Base-by-base conservation (phyloP, 2,888 invertebrate species). In the Trachelus tabidus region DNA sequence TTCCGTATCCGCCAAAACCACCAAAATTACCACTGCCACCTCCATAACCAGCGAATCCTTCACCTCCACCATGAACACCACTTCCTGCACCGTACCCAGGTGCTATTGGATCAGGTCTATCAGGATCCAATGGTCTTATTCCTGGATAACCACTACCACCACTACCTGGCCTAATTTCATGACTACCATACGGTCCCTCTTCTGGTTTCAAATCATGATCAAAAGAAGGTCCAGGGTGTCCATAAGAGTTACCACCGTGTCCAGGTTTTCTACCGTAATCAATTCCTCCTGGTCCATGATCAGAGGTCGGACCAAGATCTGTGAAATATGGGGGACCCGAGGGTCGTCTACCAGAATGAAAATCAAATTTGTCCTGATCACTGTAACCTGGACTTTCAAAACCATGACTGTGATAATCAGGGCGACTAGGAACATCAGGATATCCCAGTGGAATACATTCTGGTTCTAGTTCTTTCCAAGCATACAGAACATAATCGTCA, bases 391-490 rank as follows among this genome's bases (percentile, higher is more conserved):
- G 34, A 35, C 40, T n/a, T n/a, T 30, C 34, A 31, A 68, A 33
- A 68, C 73, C 71, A 4, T 78, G 56, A 56, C 75, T 35, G 23
- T 56, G 56, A 9, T 56, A 56, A 56, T 56, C 23, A 56, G 23
- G 56, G 0, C 23, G 56, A 56, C 56, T 56, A 56, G 56, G 56
- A 1, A 9, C 56, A 23, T 56, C 56, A 56, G 56, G 56, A 56
- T 56, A 9, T 56, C 56, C 56, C 2, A 23, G 15, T 56, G 56
- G 56, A 56, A 56, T 23, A 79, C 97, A 97, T 34, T 94, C 93
- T 30, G 95, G 95, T 88, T 96, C 96, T 83, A 95, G 95, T 73
- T 96, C 94, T 86, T 96, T 96, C 94, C 96, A 97, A 0, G 96
- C 95, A 84, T 96, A 96, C 35, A 96, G 91, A 93, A 95, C 95